Evolutionary conservation across 1,140 invertebrate genomes (phyloP).

Genomic region (Procambarus clarkii): DNA sequence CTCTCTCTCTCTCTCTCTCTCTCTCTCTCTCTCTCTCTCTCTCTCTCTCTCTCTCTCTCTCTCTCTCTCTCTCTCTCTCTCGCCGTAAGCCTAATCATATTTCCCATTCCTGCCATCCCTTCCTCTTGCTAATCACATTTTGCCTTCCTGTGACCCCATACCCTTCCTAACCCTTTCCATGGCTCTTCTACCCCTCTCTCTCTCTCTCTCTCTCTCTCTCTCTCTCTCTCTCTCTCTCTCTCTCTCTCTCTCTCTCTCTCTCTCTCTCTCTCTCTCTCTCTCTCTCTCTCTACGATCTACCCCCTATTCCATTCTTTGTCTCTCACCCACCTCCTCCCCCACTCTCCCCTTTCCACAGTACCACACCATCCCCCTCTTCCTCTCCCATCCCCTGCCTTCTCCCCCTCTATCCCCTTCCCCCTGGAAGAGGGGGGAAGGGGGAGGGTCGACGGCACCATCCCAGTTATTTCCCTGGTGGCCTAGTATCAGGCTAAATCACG

Average conservation of each 20-base stretch:
- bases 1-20: no score
- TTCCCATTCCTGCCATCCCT: not conserved
- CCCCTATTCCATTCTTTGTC: not conserved
- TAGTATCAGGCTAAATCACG: conserved; percentile 42
- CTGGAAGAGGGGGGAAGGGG: no score
- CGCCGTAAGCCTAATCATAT: not conserved
- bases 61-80: not conserved
- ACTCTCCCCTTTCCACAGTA: not conserved
- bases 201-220: conserved; percentile 19
- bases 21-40: no score
- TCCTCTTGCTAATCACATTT: conserved; percentile 5
- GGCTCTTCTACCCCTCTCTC: not conserved
- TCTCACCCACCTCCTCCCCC: not conserved
- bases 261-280: not conserved
- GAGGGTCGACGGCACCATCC: conserved; percentile 20
- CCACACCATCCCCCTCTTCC: not conserved
- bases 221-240: not conserved
- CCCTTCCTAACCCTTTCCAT: not conserved
- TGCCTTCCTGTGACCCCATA: not conserved
- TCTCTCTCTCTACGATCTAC: not conserved
- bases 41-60: no score
- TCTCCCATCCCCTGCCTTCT: not conserved
- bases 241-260: no score
- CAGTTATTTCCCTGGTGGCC: conserved; percentile 39
- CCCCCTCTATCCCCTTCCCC: not conserved